phyloP scores from a whole-genome alignment of 2,113 vertebrate species.

The Ochotona princeps region DNA sequence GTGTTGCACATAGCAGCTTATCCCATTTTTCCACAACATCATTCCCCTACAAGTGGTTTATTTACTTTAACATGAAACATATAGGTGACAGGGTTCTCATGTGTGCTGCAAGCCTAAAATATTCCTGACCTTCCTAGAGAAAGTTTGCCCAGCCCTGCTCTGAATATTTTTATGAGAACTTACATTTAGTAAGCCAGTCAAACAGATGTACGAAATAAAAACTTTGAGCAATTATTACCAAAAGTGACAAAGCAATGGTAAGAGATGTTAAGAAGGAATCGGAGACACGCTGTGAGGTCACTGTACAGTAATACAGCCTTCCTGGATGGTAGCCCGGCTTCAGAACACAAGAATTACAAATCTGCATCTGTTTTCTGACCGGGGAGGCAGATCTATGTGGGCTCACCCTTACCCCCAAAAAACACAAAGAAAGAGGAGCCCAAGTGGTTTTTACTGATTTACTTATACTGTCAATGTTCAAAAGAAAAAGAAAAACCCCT shows the following conservation, averaged over 20 bases:
- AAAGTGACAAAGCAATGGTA: background rate
- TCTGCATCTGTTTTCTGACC: background rate
- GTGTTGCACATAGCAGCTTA: no score
- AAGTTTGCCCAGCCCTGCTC: background rate
- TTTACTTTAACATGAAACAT: conserved; percentile 9
- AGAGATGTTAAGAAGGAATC: background rate
- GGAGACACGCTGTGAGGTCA: background rate
- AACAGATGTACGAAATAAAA: background rate
- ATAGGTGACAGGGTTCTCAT: background rate
- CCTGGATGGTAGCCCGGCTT: background rate
- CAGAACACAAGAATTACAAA: background rate
- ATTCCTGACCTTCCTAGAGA: background rate
- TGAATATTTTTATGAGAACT: background rate
- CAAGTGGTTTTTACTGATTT: background rate
- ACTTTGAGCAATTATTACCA: background rate
- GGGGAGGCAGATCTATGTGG: background rate
- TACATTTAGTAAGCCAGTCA: background rate
- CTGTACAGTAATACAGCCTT: background rate
- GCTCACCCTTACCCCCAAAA: background rate
- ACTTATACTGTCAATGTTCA: background rate
- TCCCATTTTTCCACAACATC: no score
- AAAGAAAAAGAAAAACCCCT: background rate
- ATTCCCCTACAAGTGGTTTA: no score
- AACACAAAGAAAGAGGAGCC: background rate
- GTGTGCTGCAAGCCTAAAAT: background rate